A percentile compares a stretch with the other conserved stretches of the same genome.
Conservation (phyloP, 2,888 invertebrate species). For the Bellardia bayeri region DNA sequence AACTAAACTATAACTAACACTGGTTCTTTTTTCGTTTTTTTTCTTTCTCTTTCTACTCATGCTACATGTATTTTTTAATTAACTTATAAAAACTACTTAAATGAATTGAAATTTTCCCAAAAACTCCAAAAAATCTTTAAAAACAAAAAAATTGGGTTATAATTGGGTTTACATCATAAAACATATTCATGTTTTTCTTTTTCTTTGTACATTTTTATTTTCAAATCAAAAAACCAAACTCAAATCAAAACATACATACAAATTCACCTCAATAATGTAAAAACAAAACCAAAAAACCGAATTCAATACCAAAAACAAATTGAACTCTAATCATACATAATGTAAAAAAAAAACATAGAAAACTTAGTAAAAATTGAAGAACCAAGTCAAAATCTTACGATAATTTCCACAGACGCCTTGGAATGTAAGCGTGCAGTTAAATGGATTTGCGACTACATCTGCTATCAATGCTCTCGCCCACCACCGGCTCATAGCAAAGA, state of each 20-base stretch:
- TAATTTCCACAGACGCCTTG: slow-evolving; percentile 89
- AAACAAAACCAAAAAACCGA: slow-evolving; percentile 64
- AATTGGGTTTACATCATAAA: slow-evolving; percentile 75
- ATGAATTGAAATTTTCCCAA: slow-evolving; percentile 44
- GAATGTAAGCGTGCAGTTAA: slow-evolving; percentile 97
- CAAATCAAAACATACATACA: slow-evolving; percentile 69
- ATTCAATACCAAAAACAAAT: slow-evolving; percentile 66
- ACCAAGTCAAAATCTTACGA: slow-evolving; percentile 84
- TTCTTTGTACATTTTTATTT: slow-evolving; percentile 76
- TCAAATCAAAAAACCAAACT: slow-evolving; percentile 63
- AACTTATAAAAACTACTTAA: slow-evolving; percentile 31
- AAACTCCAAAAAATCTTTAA: slow-evolving; percentile 10
- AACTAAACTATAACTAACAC: slow-evolving; percentile 80
- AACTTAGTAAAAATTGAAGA: slow-evolving; percentile 83
- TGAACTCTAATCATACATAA: slow-evolving; percentile 71
- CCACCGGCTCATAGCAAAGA: slow-evolving; percentile 97
- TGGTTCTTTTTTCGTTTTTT: slow-evolving; percentile 78
- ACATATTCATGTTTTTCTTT: slow-evolving; percentile 77
- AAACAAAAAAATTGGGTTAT: slow-evolving; percentile 71
- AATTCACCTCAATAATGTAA: slow-evolving; percentile 69
- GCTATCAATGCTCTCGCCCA: slow-evolving; percentile 96
- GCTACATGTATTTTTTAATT: slow-evolving; percentile 61
- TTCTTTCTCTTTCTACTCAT: slow-evolving; percentile 74
- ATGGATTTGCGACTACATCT: slow-evolving; percentile 99
- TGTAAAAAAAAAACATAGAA: slow-evolving; percentile 79